Evolutionary conservation across 2,797 vertebrate genomes (phyloP).

Genomic region (Bryconaethiops microstoma): DNA sequence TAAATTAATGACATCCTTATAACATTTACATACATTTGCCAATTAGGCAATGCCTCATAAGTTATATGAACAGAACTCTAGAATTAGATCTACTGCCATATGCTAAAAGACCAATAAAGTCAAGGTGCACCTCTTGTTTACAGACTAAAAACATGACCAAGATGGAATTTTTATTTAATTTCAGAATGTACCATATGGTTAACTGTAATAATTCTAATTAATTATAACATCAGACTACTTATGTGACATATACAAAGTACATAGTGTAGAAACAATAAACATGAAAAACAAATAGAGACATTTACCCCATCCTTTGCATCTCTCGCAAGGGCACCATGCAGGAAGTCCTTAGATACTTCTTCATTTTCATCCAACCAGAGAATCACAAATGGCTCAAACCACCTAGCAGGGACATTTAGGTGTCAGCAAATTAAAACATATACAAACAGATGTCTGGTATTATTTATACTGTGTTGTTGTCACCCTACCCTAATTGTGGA

Average conservation of each 20-base stretch:
- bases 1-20: not conserved
- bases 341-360: constrained; percentile 95
- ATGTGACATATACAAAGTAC: not conserved
- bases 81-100: not conserved
- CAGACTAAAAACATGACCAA: too few species aligned
- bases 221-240: not conserved
- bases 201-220: not conserved
- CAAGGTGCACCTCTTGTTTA: too few species aligned
- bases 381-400: constrained; percentile 97
- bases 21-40: not conserved
- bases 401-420: constrained; percentile 70
- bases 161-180: too few species aligned
- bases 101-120: too few species aligned
- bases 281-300: not conserved
- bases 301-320: constrained; percentile 97
- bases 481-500: too few species aligned
- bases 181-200: too few species aligned
- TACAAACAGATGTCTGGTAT: too few species aligned
- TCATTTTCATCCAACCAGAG: constrained; percentile 99
- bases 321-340: constrained; percentile 92
- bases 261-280: not conserved
- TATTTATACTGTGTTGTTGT: too few species aligned
- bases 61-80: not conserved
- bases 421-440: not conserved
- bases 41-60: not conserved